Percentiles rank a stretch among this genome's conserved stretches.
These are phyloP conservation scores for Thereva unica DNA, from an alignment of 2,888 invertebrate species.

Conservation along the genomic window DNA sequence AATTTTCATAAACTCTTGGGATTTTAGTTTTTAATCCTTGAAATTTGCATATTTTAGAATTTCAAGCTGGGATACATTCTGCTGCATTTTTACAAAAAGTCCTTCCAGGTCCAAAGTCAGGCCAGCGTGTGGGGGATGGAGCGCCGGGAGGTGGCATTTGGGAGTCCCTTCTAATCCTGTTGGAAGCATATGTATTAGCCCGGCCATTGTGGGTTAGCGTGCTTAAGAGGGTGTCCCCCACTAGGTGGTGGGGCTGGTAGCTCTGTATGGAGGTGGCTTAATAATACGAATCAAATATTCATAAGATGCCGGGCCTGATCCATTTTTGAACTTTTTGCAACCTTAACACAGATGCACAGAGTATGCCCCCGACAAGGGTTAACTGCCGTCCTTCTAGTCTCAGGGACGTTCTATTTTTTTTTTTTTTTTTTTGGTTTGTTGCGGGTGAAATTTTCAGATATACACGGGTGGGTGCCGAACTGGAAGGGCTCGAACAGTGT, in stretches of 20 bases:
- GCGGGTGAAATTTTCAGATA: no score
- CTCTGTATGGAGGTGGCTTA: slow-evolving; percentile 23
- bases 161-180: no score
- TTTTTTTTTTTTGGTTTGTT: no score
- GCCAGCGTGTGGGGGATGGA: no score
- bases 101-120: no score
- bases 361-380: slow-evolving; percentile 4
- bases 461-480: slow-evolving; percentile 25
- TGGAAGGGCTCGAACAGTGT: slow-evolving; percentile 17
- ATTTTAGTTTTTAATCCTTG: slow-evolving; percentile 36
- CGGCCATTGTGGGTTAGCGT: no score
- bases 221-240: no score
- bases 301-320: slow-evolving; percentile 34
- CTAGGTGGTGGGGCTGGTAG: not conserved
- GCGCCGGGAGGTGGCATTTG: no score
- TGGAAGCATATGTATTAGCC: no score
- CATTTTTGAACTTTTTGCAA: slow-evolving; percentile 29
- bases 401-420: slow-evolving; percentile 12
- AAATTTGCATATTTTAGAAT: slow-evolving; percentile 33
- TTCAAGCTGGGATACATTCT: slow-evolving; percentile 11
- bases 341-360: slow-evolving; percentile 18
- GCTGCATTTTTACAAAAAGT: slow-evolving; percentile 10
- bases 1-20: slow-evolving; percentile 30
- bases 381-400: slow-evolving; percentile 4
- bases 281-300: slow-evolving; percentile 39